A percentile compares a stretch with the other conserved stretches of the same genome.
Conservation (phyloP, 2,113 vertebrate species). For the Seriola dumerili region DNA sequence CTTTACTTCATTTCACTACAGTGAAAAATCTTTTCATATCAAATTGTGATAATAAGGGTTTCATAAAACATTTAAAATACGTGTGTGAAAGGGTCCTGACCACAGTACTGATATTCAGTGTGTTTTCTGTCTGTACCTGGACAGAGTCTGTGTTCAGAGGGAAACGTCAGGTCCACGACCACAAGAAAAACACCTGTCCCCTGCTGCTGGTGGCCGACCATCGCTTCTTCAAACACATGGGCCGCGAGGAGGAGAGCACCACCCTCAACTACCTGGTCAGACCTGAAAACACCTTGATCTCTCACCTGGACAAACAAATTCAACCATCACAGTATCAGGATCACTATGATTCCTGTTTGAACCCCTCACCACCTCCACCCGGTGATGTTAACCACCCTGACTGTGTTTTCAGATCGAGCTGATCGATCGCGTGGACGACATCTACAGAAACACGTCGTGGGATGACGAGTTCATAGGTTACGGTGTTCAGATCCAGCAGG, state of each 20-base stretch:
- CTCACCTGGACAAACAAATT: too few relatives aligned
- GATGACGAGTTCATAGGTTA: slow-evolving; percentile 92
- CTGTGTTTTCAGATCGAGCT: slow-evolving; percentile 90
- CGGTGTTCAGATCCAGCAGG: slow-evolving; percentile 98
- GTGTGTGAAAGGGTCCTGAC: too few relatives aligned
- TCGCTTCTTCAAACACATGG: slow-evolving; percentile 96
- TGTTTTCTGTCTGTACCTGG: not conserved
- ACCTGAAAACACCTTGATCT: not conserved
- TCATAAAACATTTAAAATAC: too few relatives aligned
- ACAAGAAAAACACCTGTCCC: slow-evolving; percentile 92
- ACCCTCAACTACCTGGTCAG: slow-evolving; percentile 96
- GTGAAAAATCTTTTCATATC: too few relatives aligned
- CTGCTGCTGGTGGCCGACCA: slow-evolving; percentile 96
- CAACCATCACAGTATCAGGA: too few relatives aligned
- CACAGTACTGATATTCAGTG: not conserved
- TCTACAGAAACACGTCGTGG: slow-evolving; percentile 97
- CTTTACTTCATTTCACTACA: too few relatives aligned
- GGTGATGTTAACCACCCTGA: not conserved
- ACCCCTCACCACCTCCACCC: too few relatives aligned
- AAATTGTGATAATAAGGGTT: too few relatives aligned
- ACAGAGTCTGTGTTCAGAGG: slow-evolving; percentile 77
- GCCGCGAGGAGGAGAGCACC: slow-evolving; percentile 93
- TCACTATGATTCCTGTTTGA: too few relatives aligned
- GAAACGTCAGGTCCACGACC: slow-evolving; percentile 83
- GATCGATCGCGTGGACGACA: slow-evolving; percentile 98